Evolutionary conservation across 1,140 invertebrate genomes (phyloP), one percentile per base, ranked within the genome.

Genomic region (Caenorhabditis elegans): DNA sequence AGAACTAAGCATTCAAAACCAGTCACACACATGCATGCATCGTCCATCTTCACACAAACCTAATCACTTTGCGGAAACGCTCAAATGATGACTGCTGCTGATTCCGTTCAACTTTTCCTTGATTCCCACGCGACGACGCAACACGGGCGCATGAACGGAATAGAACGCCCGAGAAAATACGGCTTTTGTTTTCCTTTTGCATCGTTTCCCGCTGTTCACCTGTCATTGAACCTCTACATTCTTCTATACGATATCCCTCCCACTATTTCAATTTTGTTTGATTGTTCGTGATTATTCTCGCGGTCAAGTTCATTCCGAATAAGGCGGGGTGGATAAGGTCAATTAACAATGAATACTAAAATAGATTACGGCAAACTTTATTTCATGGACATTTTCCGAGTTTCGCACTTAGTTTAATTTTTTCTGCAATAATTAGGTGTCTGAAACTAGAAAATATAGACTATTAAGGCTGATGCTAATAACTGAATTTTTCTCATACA

Each of bases 181-280:
- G 17, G 60, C 34, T 43, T 70, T 70, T 70, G 60, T 70, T 70
- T 70, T 70, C 60, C 60, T 70, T 70, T 70, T 70, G 53, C 53
- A 60, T 24, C 60, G 34, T 70, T 60, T 43, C 60, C 55, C 31
- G 31, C 55, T 34, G 53, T 60, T 6, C 53, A 6, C 53, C 60
- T 70, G 60, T 70, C 60, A 70, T 70, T n/a, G n/a, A 6, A 10
- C 60, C 13, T 39, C n/a, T 70, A 15, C 39, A 43, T 43, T 43
- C 17, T 11, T 70, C 60, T 70, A 70, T 70, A 70, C 60, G 60
- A 70, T 70, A 70, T 70, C 31, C 15, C 15, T 43, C 39, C 39
- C 39, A 43, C 15, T 5, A 17, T 43, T 70, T 70, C 60, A 8
- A 39, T 31, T 31, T 22, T 70, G 34, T 70, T 70, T 70, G 60